Conservation (phyloP, 1,140 invertebrate species). For the Dendroctonus ponderosae region DNA sequence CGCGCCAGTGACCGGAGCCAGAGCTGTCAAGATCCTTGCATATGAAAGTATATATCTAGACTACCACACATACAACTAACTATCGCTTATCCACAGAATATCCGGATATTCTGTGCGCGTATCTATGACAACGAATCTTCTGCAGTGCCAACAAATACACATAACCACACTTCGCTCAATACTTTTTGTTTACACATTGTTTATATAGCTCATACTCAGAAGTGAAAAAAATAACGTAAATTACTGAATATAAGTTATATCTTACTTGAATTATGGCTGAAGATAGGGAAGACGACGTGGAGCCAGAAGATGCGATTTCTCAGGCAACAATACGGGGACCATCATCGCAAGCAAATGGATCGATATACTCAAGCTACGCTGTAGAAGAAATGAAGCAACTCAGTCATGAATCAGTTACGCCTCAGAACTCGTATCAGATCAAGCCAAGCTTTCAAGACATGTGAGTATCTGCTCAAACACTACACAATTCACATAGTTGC, state of each 20-base stretch:
- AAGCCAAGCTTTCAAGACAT: slow-evolving; percentile 34
- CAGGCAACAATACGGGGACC: not conserved
- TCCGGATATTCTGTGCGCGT: too few species aligned
- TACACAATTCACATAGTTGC: not conserved
- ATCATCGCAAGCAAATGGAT: not conserved
- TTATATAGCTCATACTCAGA: too few species aligned
- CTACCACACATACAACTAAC: too few species aligned
- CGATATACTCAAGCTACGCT: not conserved
- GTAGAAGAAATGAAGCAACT: not conserved
- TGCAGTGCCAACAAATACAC: too few species aligned
- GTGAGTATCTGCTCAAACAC: slow-evolving; percentile 10
- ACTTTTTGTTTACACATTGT: too few species aligned
- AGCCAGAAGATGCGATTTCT: not conserved
- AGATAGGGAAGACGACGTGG: not conserved
- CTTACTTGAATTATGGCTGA: not conserved
- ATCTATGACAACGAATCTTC: too few species aligned
- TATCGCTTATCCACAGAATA: too few species aligned
- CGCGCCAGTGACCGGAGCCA: too few species aligned
- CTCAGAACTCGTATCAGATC: slow-evolving; percentile 30
- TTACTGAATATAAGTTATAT: not conserved
- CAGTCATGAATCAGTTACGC: slow-evolving; percentile 23
- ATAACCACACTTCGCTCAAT: too few species aligned
- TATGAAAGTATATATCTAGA: too few species aligned
- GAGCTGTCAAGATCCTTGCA: too few species aligned
- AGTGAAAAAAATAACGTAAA: too few species aligned